Base-by-base conservation (phyloP, 2,888 invertebrate species). In the Teleiodes luculella region DNA sequence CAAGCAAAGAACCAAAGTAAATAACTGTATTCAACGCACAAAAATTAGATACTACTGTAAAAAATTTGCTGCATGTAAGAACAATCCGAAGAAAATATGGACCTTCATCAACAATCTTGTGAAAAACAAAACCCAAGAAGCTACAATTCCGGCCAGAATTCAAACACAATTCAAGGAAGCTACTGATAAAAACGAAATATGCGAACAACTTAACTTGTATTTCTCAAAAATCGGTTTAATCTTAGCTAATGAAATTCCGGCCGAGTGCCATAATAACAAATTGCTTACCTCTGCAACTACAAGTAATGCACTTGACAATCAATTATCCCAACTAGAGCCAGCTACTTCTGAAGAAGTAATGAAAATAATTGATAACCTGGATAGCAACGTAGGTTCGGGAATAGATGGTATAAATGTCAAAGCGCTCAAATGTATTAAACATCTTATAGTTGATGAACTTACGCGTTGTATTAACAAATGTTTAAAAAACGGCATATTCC, bases 361-460 rank as follows among this genome's bases (percentile, higher is more conserved):
- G 1, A 16, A 31, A 6, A 48, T 52, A 2, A 54, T 54, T 1
- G 28, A 41, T 33, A 28, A 45, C 1, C 30, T 57, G 3, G 45
- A 57, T 33, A 1, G 14, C 2, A 52, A 49, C 30, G 13, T 37
- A 4, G 49, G 52, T 36, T n/a, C 54, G 6, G 57, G 54, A 0
- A 13, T 57, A n/a, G 53, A 54, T n/a, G 41, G 41, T 1, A 47
- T 56, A 28, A 53, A 14, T 14, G 30, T 48, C 7, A 55, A 55
- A 39, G 20, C 47, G 4, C 48, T 55, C 7, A 47, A 52, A 30
- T 54, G 54, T 35, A 41, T 57, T 13, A 48, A 52, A 43, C 1
- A 10, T n/a, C 1, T 30, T 14, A 52, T 54, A 13, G 30, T 35
- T 5, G 1, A 14, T n/a, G 31, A 51, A 20, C 14, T 56, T 6